Percentiles rank a stretch among this genome's conserved stretches.
Conservation (phyloP, 2,797 vertebrate species). For the Clarias fuscus region DNA sequence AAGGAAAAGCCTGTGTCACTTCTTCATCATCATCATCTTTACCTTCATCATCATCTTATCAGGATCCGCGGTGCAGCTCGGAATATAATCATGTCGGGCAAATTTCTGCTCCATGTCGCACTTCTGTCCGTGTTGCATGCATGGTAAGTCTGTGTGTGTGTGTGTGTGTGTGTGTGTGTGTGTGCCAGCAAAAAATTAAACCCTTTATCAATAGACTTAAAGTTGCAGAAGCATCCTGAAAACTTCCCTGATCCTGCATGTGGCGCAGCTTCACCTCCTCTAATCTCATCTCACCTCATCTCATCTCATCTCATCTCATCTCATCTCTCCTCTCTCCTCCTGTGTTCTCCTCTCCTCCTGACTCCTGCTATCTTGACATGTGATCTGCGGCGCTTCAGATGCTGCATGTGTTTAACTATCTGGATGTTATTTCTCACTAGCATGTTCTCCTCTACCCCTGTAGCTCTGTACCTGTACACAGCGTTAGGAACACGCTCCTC, state of each 20-base stretch:
- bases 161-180: background rate
- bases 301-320: no score
- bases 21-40: constrained; percentile 8
- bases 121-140: constrained; percentile 82
- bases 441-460: background rate
- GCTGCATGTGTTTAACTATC: background rate
- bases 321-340: no score
- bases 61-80: constrained; percentile 60
- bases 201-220: background rate
- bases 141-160: constrained; percentile 77
- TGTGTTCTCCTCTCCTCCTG: no score
- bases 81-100: constrained; percentile 79
- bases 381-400: background rate
- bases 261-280: background rate
- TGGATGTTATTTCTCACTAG: background rate
- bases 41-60: constrained; percentile 18
- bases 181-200: background rate
- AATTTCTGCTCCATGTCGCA: constrained; percentile 74
- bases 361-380: background rate
- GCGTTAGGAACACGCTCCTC: no score
- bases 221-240: background rate
- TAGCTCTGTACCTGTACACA: background rate
- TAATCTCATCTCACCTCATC: background rate
- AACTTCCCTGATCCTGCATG: background rate
- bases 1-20: constrained; percentile 43